A percentile compares a stretch with the other conserved stretches of the same genome.
These are phyloP conservation scores for Zophobas atratus DNA, from an alignment of 1,140 invertebrate species.

Conservation along the genomic window DNA sequence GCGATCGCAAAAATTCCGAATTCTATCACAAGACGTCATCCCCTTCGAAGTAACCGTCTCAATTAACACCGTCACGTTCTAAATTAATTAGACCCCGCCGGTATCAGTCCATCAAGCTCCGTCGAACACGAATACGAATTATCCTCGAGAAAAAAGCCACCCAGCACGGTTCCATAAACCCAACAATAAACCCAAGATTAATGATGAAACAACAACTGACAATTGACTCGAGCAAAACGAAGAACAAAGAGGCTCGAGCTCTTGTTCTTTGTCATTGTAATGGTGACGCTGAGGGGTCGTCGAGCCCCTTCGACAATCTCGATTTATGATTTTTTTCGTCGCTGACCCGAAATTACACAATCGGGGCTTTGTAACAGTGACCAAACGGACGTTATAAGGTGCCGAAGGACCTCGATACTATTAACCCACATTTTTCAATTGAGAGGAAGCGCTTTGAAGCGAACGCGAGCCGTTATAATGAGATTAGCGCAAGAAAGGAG, in stretches of 20 bases:
- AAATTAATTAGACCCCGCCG: background rate
- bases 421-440: constrained; percentile 46
- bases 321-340: constrained; percentile 7
- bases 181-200: constrained; percentile 36
- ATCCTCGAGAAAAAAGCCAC: constrained; percentile 14
- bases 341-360: constrained; percentile 21
- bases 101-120: background rate
- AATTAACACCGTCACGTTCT: background rate
- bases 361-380: background rate
- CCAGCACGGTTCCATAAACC: constrained; percentile 17
- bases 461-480: constrained; percentile 37
- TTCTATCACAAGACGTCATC: background rate
- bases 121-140: background rate
- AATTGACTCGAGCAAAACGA: constrained; percentile 44
- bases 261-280: constrained; percentile 32
- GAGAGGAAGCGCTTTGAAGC: constrained; percentile 46
- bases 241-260: constrained; percentile 10
- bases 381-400: constrained; percentile 9
- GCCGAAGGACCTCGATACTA: background rate
- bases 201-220: constrained; percentile 46
- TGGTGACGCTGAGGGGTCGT: constrained; percentile 6
- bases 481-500: constrained; percentile 12
- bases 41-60: background rate
- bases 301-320: constrained; percentile 5
- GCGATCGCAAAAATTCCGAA: no score